Evolutionary conservation across 2,797 vertebrate genomes (phyloP).

Genomic region (Pangasius mekongensis): DNA sequence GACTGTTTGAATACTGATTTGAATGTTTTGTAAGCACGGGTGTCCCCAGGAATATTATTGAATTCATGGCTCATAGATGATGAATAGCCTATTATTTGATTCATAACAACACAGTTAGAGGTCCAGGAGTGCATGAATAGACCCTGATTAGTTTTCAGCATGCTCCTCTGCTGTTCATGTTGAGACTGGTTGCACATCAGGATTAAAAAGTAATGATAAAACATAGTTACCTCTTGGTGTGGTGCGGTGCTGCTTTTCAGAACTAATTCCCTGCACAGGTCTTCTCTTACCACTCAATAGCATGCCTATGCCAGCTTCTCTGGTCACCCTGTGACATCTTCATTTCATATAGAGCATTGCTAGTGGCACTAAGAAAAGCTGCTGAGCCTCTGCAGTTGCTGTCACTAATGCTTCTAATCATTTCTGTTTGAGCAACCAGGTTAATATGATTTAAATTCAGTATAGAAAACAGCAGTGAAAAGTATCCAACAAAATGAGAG

Average conservation of each 20-base stretch:
- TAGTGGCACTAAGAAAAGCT: slow-evolving; percentile 9
- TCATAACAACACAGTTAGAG: slow-evolving; percentile 38
- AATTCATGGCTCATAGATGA: slow-evolving; percentile 30
- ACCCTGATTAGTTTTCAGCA: slow-evolving; percentile 40
- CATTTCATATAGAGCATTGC: slow-evolving; percentile 49
- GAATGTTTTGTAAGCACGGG: slow-evolving; percentile 19
- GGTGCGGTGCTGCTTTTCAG: slow-evolving; percentile 8
- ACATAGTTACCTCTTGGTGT: slow-evolving; percentile 22
- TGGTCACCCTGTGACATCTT: slow-evolving; percentile 13
- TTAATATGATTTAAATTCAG: slow-evolving; percentile 41
- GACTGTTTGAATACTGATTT: slow-evolving; percentile 24
- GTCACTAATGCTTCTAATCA: slow-evolving; percentile 13
- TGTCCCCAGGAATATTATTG: slow-evolving; percentile 28
- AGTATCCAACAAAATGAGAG: slow-evolving; percentile 26
- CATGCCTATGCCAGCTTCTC: slow-evolving; percentile 1
- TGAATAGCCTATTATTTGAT: slow-evolving; percentile 43
- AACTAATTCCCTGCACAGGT: slow-evolving; percentile 59
- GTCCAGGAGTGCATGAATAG: slow-evolving; percentile 24
- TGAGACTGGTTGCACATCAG: slow-evolving; percentile 35
- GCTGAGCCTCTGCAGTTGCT: slow-evolving; percentile 26
- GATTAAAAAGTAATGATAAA: slow-evolving; percentile 52
- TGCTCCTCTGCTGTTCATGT: slow-evolving; percentile 1
- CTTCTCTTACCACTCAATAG: background rate
- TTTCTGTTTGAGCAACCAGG: slow-evolving; percentile 34
- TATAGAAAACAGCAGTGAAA: slow-evolving; percentile 40